phyloP scores from a whole-genome alignment of 2,888 invertebrate genomes.

The Cantharis rufa region DNA sequence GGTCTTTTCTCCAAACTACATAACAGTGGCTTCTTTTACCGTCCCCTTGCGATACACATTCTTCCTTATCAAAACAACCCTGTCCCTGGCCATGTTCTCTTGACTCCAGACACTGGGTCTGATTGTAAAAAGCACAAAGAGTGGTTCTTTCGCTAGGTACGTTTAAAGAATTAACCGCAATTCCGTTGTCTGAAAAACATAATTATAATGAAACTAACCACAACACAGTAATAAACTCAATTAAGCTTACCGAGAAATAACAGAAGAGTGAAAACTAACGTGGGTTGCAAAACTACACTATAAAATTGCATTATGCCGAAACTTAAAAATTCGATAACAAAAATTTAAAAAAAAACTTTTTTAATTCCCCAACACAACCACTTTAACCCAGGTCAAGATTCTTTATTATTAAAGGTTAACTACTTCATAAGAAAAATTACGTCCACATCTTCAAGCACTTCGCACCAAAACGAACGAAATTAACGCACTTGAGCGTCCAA shows the following conservation, averaged over 20 bases:
- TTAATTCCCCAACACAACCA: slow-evolving; percentile 42
- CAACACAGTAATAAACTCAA: slow-evolving; percentile 4
- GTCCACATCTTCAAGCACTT: slow-evolving; percentile 10
- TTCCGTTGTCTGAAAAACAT: slow-evolving; percentile 10
- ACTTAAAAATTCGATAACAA: neutral
- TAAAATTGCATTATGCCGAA: neutral
- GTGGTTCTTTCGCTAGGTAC: slow-evolving; percentile 52
- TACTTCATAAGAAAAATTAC: slow-evolving; percentile 3
- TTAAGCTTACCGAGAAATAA: slow-evolving; percentile 29
- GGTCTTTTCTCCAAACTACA: slow-evolving; percentile 77
- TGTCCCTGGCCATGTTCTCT: slow-evolving; percentile 50
- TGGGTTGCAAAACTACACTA: slow-evolving; percentile 2
- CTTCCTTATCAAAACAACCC: slow-evolving; percentile 61
- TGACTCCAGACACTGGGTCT: slow-evolving; percentile 59
- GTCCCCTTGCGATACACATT: slow-evolving; percentile 65
- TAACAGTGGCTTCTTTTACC: slow-evolving; percentile 79
- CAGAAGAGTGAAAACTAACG: slow-evolving; percentile 15
- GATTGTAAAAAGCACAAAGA: slow-evolving; percentile 73
- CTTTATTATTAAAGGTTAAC: slow-evolving; percentile 28
- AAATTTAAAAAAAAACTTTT: slow-evolving; percentile 20
- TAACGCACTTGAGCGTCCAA: neutral
- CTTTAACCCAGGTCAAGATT: slow-evolving; percentile 47
- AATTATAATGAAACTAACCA: slow-evolving; percentile 12
- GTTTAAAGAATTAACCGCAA: slow-evolving; percentile 37
- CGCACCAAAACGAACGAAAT: neutral